phyloP scores from a whole-genome alignment of 2,113 vertebrate species.

The Taurulus bubalis region DNA sequence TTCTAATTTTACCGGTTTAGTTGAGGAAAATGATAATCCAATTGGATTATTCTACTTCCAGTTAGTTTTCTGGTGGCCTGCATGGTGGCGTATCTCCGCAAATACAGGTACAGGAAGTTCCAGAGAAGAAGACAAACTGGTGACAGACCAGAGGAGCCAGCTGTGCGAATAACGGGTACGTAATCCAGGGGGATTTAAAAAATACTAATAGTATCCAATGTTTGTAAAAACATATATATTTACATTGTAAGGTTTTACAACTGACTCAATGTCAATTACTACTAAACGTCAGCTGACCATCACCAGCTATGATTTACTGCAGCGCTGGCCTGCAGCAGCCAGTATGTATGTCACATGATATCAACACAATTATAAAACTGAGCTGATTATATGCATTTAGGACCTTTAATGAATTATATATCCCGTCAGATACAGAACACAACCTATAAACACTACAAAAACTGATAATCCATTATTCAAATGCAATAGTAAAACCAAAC shows the following conservation, averaged over 20 bases:
- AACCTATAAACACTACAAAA: not conserved
- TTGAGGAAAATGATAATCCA: not conserved
- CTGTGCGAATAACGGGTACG: constrained; percentile 83
- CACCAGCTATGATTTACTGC: not conserved
- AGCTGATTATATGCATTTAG: not conserved
- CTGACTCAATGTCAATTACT: not conserved
- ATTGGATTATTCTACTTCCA: constrained; percentile 57
- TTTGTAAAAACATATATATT: constrained; percentile 9
- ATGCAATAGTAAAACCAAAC: not conserved
- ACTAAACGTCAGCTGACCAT: not conserved
- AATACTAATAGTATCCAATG: not conserved
- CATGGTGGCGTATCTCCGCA: constrained; percentile 86
- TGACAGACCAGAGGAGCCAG: constrained; percentile 56
- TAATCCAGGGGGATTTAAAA: not conserved
- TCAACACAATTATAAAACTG: not conserved
- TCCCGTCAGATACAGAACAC: not conserved
- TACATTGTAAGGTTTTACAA: not conserved
- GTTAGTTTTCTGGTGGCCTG: constrained; percentile 89
- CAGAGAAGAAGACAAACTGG: constrained; percentile 80
- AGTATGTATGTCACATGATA: not conserved
- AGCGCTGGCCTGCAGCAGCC: not conserved
- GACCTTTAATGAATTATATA: not conserved
- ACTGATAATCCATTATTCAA: not conserved
- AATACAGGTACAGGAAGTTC: constrained; percentile 86
- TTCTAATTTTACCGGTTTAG: not conserved